Conservation (phyloP, 1,140 invertebrate genomes). For the Diachasmimorpha longicaudata region DNA sequence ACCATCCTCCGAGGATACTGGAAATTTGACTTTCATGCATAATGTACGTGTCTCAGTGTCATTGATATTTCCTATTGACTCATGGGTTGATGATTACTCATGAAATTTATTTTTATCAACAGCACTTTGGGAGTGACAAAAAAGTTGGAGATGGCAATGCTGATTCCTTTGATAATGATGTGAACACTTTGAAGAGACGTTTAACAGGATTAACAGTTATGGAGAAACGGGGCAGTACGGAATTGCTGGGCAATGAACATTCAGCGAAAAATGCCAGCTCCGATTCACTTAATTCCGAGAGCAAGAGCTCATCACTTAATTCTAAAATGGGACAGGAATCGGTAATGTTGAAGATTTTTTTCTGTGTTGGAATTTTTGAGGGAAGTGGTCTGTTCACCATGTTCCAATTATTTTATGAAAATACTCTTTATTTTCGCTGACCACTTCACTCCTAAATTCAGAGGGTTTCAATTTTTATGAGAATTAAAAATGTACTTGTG, state of each 20-base stretch:
- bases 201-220: conserved; percentile 36
- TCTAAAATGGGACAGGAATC: conserved; percentile 80
- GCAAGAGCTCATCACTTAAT: conserved; percentile 83
- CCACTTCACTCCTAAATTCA: no score
- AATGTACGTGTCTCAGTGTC: neutral
- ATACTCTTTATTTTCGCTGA: neutral
- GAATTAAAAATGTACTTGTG: no score
- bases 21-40: neutral
- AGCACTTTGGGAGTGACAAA: neutral
- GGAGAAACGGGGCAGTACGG: conserved; percentile 62
- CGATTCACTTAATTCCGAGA: conserved; percentile 80
- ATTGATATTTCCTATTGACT: neutral
- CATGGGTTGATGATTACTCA: neutral
- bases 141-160: neutral
- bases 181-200: neutral
- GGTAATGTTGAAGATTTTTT: conserved; percentile 59
- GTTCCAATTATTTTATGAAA: conserved; percentile 28
- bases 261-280: conserved; percentile 74
- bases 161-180: neutral
- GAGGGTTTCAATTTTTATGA: no score
- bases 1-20: neutral
- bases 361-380: conserved; percentile 44
- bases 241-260: conserved; percentile 62
- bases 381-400: conserved; percentile 44
- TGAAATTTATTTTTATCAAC: neutral